Base-by-base conservation (phyloP, 2,888 invertebrate genomes). In the Cryptocephalus primarius region DNA sequence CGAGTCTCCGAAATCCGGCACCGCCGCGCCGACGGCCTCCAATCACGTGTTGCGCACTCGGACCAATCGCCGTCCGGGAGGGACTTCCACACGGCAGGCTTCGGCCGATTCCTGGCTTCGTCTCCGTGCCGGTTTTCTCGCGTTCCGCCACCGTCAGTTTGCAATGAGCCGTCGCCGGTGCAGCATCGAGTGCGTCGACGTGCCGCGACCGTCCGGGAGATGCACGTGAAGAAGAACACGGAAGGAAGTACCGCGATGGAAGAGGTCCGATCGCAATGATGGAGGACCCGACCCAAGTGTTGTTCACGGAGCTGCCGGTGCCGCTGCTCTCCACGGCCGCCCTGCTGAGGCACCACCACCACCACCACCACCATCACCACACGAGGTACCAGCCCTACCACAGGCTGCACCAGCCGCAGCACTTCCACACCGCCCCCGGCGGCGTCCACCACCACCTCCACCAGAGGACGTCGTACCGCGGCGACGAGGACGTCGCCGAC, bases 331-430 rank as follows among this genome's bases (percentile, higher is more conserved):
- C 72, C 10, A 74, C 75, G 39, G 73, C 72, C 44, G 72, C 74
- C 39, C 59, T 74, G 45, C 61, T 75, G 39, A 68, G 75, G 50
- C 74, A 74, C 53, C 74, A 75, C 49, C 74, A 75, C 42, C 73
- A 72, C 54, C 42, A 32, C 10, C 13, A 22, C 31, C 22, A 32
- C 11, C 32, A 22, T 11, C 12, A 36, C 36, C 2, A 2, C 3
- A n/a, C 11, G 4, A 73, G 77, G 68, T 75, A 74, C 68, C 75
- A 78, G 60, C 76, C 77, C 75, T 70, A 81, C 66, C 80, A 81
- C 58, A 79, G 80, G 62, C 72, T 84, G 61, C 81, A 83, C 71
- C 76, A 83, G 68, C 81, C 83, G 56, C 78, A 79, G 54, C 65
- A 62, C 57, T 66, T 68, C 65, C 72, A 69, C 59, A 70, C 66